Conservation (phyloP, 2,888 invertebrate genomes). For the Acrobasis repandana region DNA sequence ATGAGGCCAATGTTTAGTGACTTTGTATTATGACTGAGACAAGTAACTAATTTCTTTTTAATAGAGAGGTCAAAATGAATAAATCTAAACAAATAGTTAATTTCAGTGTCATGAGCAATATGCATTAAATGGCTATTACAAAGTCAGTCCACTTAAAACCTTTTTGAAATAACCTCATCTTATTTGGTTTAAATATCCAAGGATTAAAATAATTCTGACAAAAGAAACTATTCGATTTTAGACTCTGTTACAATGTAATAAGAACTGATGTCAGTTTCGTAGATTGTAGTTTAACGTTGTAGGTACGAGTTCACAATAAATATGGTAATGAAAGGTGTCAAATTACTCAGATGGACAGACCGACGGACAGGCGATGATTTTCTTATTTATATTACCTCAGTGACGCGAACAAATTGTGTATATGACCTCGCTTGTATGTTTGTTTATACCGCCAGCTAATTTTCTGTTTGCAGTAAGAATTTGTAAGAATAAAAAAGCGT, state of each 20-base stretch:
- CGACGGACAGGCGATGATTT: conserved; percentile 66
- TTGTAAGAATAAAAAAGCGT: conserved; percentile 27
- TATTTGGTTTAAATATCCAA: conserved; percentile 53
- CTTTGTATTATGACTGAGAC: neutral
- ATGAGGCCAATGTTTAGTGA: conserved; percentile 3
- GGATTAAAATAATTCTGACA: conserved; percentile 18
- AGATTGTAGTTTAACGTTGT: conserved; percentile 28
- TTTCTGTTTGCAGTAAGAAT: conserved; percentile 37
- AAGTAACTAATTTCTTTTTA: conserved; percentile 12
- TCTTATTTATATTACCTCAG: conserved; percentile 55
- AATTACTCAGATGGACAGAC: conserved; percentile 70
- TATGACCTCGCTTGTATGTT: conserved; percentile 57
- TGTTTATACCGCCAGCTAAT: conserved; percentile 44
- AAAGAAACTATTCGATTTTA: conserved; percentile 21
- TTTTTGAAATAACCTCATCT: conserved; percentile 47
- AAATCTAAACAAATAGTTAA: conserved; percentile 9
- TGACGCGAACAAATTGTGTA: conserved; percentile 65
- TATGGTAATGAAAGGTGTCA: conserved; percentile 82
- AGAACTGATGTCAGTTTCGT: conserved; percentile 13
- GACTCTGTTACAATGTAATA: conserved; percentile 30
- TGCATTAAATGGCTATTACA: conserved; percentile 39
- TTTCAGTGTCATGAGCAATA: conserved; percentile 13
- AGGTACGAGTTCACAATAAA: conserved; percentile 63
- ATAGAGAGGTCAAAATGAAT: conserved; percentile 14
- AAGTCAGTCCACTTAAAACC: conserved; percentile 41